Base-by-base conservation (phyloP, 2,113 vertebrate genomes). In the Gadus macrocephalus region DNA sequence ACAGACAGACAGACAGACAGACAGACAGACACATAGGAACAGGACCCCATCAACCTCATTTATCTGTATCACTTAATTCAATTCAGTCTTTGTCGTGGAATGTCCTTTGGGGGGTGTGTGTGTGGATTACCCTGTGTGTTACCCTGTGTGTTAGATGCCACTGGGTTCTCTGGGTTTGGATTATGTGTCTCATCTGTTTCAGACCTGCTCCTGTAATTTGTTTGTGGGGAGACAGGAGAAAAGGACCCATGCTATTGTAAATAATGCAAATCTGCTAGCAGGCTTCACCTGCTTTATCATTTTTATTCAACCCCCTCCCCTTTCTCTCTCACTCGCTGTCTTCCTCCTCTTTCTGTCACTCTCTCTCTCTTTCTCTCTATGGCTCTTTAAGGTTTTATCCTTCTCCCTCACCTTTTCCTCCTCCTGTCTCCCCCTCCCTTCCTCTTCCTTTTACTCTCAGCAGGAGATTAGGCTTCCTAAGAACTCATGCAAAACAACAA, bases 231-330 rank as follows among this genome's bases (percentile, higher is more conserved):
- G 74, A 80, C 74, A 85, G 80, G 80, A 73, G 59, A 22, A 55
- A 14, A 83, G 79, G 84, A 86, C 70, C 74, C 31, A 77, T 75
- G 72, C 71, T 78, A 74, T 76, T 67, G 87, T 88, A 89, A 90
- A 90, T 89, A 88, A 88, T 88, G 85, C 78, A 87, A 90, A 89
- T 90, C 82, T 87, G 87, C 83, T 84, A 78, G 69, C 84, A 83
- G 85, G 79, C 82, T 82, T 71, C 67, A 67, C 69, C 75, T 64
- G 5, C 53, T 80, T 66, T 35, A 35, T 77, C 74, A 78, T 66
- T 72, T 73, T 65, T 14, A 55, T 16, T 5, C 9, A 14, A 8
- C n/a, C 20, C 59, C 67, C 25, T 28, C 55, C 60, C 73, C 35
- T 19, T 0, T 80, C 66, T 76, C 76, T 25, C 27, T 35, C 5